phyloP scores from a whole-genome alignment of 2,113 vertebrate genomes.

The Carettochelys insculpta region DNA sequence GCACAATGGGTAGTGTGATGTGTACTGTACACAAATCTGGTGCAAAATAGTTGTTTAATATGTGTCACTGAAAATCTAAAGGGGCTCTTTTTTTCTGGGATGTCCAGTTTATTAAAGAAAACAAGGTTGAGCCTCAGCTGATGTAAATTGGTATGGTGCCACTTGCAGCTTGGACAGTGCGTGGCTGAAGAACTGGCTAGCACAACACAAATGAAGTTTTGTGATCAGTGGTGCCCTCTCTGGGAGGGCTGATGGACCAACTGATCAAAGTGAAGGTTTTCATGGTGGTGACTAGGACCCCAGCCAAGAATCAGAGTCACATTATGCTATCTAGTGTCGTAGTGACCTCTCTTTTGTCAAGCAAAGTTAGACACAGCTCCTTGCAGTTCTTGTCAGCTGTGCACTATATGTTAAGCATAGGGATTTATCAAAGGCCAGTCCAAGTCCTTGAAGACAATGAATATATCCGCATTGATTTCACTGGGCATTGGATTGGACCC shows the following conservation, averaged over 20 bases:
- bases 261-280: no score
- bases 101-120: conserved; percentile 15
- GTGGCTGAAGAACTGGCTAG: no score
- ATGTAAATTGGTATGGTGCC: not conserved
- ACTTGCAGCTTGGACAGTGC: no score
- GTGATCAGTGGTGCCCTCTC: no score
- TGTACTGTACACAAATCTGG: not conserved
- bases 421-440: not conserved
- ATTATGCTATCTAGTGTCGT: not conserved
- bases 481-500: not conserved
- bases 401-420: not conserved
- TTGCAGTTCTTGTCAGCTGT: not conserved
- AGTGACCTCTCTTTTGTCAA: not conserved
- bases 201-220: no score
- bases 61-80: not conserved
- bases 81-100: not conserved
- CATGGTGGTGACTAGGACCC: not conserved
- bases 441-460: not conserved
- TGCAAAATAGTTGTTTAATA: not conserved
- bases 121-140: not conserved
- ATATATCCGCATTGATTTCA: not conserved
- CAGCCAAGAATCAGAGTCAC: not conserved
- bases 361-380: not conserved
- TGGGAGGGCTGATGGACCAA: no score
- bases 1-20: not conserved